Evolutionary conservation across 1,140 invertebrate species (phyloP).

Genomic region (Phymastichus coffea): DNA sequence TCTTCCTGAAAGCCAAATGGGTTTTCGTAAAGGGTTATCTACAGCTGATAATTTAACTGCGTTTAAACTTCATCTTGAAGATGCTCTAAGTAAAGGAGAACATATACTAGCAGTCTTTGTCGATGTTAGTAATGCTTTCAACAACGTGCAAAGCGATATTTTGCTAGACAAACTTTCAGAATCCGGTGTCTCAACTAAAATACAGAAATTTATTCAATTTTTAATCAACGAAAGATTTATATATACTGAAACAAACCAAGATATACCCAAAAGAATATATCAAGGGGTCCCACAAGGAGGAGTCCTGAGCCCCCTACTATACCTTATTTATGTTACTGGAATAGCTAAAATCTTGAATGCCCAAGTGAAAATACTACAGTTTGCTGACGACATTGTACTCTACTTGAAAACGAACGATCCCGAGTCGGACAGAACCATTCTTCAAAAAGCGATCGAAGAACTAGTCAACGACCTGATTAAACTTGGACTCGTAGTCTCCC

Average conservation of each 20-base stretch:
- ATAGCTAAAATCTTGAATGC: not conserved
- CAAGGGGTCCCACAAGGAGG: not conserved
- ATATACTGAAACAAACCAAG: not conserved
- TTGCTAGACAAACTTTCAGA: not conserved
- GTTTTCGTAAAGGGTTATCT: not conserved
- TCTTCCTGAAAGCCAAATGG: not conserved
- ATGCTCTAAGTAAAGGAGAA: not conserved
- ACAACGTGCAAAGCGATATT: not conserved
- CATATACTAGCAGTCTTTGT: not conserved
- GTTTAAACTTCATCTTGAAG: no score
- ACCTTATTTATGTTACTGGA: not conserved
- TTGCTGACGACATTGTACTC: slow-evolving; percentile 11
- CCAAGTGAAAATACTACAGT: not conserved
- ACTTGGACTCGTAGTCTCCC: not conserved
- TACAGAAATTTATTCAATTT: not conserved
- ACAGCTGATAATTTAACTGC: not conserved
- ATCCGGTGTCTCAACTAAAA: not conserved
- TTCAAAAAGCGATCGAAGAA: not conserved
- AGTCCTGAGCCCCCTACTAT: slow-evolving; percentile 8
- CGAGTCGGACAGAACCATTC: not conserved
- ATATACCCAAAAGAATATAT: not conserved
- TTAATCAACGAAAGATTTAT: not conserved
- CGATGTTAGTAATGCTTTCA: not conserved
- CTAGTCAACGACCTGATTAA: not conserved
- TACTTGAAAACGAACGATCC: not conserved